Percentiles rank a stretch among this genome's conserved stretches.
phyloP scores from a whole-genome alignment of 1,140 invertebrate species.

The Pseudomyrmex dendroicus region DNA sequence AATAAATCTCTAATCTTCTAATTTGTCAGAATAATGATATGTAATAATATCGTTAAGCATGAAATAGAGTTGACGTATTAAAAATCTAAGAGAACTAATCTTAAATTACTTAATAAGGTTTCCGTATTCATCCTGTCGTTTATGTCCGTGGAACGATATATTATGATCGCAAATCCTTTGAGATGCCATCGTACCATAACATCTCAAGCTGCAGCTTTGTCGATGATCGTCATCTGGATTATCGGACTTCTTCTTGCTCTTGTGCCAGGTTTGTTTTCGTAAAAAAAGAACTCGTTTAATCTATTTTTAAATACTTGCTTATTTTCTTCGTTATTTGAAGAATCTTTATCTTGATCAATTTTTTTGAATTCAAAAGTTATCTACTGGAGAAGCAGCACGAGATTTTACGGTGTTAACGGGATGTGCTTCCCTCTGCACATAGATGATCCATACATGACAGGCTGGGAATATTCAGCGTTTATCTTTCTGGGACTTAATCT shows the following conservation, averaged over 20 bases:
- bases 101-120: conserved; percentile 81
- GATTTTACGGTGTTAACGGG: conserved; percentile 90
- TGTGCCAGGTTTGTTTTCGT: conserved; percentile 86
- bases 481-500: conserved; percentile 90
- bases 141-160: conserved; percentile 91
- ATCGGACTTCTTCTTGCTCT: conserved; percentile 88
- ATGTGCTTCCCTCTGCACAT: conserved; percentile 92
- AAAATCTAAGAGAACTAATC: conserved; percentile 10
- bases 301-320: neutral
- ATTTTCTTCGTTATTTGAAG: neutral
- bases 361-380: conserved; percentile 80
- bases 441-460: conserved; percentile 88
- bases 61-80: neutral
- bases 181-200: conserved; percentile 87
- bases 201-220: conserved; percentile 85
- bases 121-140: conserved; percentile 91
- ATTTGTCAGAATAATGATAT: neutral
- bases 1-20: neutral
- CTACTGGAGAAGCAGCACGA: conserved; percentile 87
- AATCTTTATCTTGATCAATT: neutral
- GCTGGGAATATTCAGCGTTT: conserved; percentile 92
- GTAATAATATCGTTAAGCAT: neutral
- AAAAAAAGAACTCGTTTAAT: neutral
- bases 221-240: conserved; percentile 88
- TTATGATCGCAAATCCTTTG: conserved; percentile 90